These are phyloP conservation scores for Parotocinclus haroldoi DNA, from an alignment of 2,797 vertebrate species.

Conservation along the genomic window DNA sequence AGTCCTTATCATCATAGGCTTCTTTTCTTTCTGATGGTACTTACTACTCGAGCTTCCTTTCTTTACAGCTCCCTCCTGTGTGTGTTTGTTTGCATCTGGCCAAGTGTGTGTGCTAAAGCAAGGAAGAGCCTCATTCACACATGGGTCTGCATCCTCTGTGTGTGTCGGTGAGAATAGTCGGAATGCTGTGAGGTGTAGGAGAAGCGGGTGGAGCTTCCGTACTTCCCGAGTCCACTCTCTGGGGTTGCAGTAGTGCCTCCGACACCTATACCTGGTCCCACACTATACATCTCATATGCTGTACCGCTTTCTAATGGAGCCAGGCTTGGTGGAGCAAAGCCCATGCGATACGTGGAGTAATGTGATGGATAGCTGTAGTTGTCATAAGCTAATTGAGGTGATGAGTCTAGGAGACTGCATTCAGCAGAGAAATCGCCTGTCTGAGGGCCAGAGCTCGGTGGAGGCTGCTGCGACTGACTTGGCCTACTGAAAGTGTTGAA, in stretches of 20 bases:
- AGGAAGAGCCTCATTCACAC: constrained; percentile 70
- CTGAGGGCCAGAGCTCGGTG: constrained; percentile 60
- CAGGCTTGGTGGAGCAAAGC: constrained; percentile 79
- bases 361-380: constrained; percentile 82
- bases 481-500: constrained; percentile 85
- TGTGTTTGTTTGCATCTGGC: constrained; percentile 32
- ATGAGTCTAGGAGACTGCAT: constrained; percentile 77
- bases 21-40: constrained; percentile 22
- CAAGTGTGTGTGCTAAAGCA: constrained; percentile 53
- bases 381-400: constrained; percentile 88
- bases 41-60: constrained; percentile 30
- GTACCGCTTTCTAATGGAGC: constrained; percentile 73
- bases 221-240: constrained; percentile 84
- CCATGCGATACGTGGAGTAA: constrained; percentile 86
- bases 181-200: constrained; percentile 96
- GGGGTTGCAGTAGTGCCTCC: constrained; percentile 57
- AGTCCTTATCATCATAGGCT: constrained; percentile 38
- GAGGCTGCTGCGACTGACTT: constrained; percentile 69
- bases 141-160: constrained; percentile 96
- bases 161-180: constrained; percentile 93
- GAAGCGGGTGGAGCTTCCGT: constrained; percentile 83
- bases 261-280: constrained; percentile 61
- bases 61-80: constrained; percentile 54
- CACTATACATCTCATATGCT: constrained; percentile 77
- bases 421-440: constrained; percentile 69